phyloP scores from a whole-genome alignment of 2,797 vertebrate genomes.

The Acrossocheilus fasciatus region DNA sequence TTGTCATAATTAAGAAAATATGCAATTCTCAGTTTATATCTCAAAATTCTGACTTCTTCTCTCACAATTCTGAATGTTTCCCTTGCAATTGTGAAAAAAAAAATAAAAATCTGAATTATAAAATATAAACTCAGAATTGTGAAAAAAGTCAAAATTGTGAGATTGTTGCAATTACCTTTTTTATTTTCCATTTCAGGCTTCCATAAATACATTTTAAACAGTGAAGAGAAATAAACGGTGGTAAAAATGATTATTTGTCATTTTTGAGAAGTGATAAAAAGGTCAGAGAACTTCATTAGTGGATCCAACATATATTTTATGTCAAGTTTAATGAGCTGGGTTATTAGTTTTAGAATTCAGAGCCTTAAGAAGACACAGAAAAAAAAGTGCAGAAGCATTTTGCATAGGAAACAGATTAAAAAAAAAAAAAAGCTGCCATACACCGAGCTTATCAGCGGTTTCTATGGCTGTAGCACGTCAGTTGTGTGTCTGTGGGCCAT shows the following conservation, averaged over 20 bases:
- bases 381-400: background rate
- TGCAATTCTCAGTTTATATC: background rate
- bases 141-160: background rate
- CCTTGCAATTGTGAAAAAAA: background rate
- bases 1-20: background rate
- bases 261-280: constrained; percentile 9
- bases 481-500: background rate
- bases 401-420: background rate
- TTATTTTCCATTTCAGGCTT: background rate
- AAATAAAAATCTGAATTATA: background rate
- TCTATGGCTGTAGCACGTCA: constrained; percentile 57
- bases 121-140: background rate
- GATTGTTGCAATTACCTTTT: background rate
- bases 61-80: background rate
- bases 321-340: background rate
- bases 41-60: background rate
- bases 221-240: background rate
- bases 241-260: background rate
- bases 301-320: background rate
- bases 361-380: background rate
- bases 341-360: background rate
- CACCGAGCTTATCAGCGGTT: background rate
- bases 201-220: background rate
- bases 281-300: constrained; percentile 1
- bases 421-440: background rate